These are phyloP conservation scores for Anomalospiza imberbis DNA, from an alignment of 2,797 vertebrate genomes.

Conservation along the genomic window DNA sequence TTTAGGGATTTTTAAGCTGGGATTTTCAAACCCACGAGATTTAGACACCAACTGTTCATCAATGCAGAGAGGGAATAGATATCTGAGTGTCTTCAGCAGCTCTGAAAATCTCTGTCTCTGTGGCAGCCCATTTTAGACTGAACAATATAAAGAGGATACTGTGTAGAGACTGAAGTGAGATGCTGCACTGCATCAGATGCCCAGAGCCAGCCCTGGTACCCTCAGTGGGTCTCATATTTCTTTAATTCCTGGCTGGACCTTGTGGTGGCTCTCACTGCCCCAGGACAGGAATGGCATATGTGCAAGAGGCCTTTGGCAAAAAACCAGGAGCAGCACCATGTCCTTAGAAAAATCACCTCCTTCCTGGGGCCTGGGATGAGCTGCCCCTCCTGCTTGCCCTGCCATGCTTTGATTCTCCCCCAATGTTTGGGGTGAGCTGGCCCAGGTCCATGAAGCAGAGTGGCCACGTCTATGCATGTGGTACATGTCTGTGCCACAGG, in stretches of 20 bases:
- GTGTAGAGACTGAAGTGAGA: background rate
- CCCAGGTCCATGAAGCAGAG: background rate
- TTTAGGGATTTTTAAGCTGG: slow-evolving; percentile 8
- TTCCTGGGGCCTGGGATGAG: background rate
- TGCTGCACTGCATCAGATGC: fast-evolving
- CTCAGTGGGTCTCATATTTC: background rate
- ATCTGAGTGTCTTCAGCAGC: background rate
- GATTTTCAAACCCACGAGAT: background rate
- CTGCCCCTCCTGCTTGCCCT: fast-evolving
- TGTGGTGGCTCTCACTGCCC: background rate
- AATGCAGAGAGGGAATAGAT: background rate
- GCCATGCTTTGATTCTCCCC: background rate
- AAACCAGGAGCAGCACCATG: background rate
- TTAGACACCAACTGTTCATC: background rate
- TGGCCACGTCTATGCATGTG: background rate
- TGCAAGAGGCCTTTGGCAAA: background rate
- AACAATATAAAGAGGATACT: background rate
- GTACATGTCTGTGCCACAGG: background rate
- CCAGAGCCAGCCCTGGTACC: background rate
- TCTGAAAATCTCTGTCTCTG: background rate
- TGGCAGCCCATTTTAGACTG: background rate
- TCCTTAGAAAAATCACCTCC: background rate
- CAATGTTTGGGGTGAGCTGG: background rate
- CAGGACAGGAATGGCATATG: fast-evolving
- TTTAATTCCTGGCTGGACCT: background rate